phyloP scores from a whole-genome alignment of 2,888 invertebrate species.

The Aricia artaxerxes region DNA sequence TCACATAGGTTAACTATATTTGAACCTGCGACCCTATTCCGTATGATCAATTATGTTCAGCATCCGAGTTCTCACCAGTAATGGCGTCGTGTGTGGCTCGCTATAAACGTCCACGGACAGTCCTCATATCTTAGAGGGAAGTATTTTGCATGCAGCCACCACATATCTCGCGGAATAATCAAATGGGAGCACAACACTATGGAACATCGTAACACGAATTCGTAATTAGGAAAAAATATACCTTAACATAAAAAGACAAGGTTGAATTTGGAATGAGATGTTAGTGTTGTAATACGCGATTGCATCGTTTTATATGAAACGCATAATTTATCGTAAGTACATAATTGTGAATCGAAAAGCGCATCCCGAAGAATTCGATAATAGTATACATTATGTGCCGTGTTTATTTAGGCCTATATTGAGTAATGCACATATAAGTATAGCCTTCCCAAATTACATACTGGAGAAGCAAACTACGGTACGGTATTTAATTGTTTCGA shows the following conservation, averaged over 20 bases:
- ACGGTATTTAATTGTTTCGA: constrained; percentile 8
- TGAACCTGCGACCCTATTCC: background rate
- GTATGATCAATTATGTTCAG: background rate
- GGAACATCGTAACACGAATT: constrained; percentile 32
- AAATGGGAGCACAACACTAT: constrained; percentile 49
- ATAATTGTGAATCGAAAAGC: constrained; percentile 66
- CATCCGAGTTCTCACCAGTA: background rate
- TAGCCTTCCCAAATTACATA: constrained; percentile 37
- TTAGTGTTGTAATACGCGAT: constrained; percentile 34
- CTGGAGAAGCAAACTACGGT: constrained; percentile 2
- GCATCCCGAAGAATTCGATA: constrained; percentile 53
- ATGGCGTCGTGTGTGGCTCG: constrained; percentile 70
- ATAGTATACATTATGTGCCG: constrained; percentile 56
- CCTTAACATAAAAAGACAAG: constrained; percentile 35
- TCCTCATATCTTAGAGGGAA: constrained; percentile 76
- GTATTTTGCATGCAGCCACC: constrained; percentile 75
- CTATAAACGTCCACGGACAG: constrained; percentile 67
- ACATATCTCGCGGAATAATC: constrained; percentile 74
- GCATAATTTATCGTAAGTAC: constrained; percentile 72
- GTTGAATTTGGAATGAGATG: constrained; percentile 38
- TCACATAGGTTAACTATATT: background rate
- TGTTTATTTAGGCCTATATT: constrained; percentile 44
- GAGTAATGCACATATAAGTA: constrained; percentile 40
- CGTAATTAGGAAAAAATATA: constrained; percentile 23
- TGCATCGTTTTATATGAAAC: constrained; percentile 50